Base-by-base conservation (phyloP, 2,797 vertebrate genomes). In the Pipistrellus pygmaeus region DNA sequence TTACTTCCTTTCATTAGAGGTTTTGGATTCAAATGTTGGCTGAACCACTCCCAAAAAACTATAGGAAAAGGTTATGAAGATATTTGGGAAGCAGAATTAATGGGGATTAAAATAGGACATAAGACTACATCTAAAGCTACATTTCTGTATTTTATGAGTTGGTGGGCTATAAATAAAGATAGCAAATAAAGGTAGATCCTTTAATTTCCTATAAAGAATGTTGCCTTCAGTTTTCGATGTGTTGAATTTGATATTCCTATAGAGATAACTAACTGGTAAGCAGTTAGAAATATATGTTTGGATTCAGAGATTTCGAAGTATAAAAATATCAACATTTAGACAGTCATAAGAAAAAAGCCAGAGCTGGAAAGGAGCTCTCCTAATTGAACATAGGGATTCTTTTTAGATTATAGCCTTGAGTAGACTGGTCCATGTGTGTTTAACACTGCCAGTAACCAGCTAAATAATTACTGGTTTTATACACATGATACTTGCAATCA, bases 381-480 rank as follows among this genome's bases (percentile, higher is more conserved):
- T 91, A 68, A 60, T 44, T 80, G 41, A 88, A 85, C 4, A 32
- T 80, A 62, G 30, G n/a, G 14, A 55, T 93, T 78, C 32, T 53
- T 94, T 91, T 75, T 87, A 83, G 11, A 23, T 78, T 90, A 27
- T 82, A 66, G 41, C 30, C 41, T 85, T 93, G 46, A 90, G 32
- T 94, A 85, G 41, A 46, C 90, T 80, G 21, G 23, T 77, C 51
- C 38, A 2, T 69, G 11, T 82, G 72, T 85, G 15, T 89, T 88
- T 85, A 93, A 2, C 18, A 69, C 15, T 72, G 84, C 4, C 83
- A 38, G 44, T 86, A 51, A 27, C 35, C 41, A 38, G n/a, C 9
- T 78, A 92, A 77, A 57, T 86, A 88, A 82, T 89, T 94, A 18
- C 20, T 82, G n/a, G 41, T 91, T 95, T 83, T 69, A 82, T 2